Percentiles rank a stretch among this genome's conserved stretches.
Evolutionary conservation across 2,888 invertebrate genomes (phyloP).

Genomic region (Drosophila anceps): DNA sequence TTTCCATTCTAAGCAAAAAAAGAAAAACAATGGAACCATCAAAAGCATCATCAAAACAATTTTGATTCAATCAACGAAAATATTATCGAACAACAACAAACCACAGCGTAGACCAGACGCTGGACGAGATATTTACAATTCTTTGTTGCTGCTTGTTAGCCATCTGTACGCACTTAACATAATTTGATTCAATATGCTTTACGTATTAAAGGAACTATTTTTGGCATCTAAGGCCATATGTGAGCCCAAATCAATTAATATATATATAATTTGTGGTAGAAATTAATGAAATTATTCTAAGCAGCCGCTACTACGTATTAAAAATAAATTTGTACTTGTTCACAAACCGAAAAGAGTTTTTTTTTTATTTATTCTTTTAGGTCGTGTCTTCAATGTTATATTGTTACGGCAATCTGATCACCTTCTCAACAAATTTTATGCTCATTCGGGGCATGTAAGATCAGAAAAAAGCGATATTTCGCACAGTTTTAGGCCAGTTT

Average conservation of each 20-base stretch:
- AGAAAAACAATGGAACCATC: constrained; percentile 26
- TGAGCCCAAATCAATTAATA: neutral
- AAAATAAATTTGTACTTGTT: too few species aligned
- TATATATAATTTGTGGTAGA: neutral
- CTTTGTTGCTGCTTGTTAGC: neutral
- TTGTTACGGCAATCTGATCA: too few species aligned
- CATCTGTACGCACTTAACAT: neutral
- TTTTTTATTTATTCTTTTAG: too few species aligned
- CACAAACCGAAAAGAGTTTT: too few species aligned
- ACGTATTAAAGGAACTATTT: neutral
- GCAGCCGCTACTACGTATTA: too few species aligned
- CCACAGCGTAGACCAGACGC: neutral
- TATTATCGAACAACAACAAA: constrained; percentile 31
- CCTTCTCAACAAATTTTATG: too few species aligned
- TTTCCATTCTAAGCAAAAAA: constrained; percentile 4
- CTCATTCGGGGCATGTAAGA: too few species aligned
- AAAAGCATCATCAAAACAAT: constrained; percentile 45
- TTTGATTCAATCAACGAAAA: constrained; percentile 68
- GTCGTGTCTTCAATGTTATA: too few species aligned
- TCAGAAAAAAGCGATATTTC: too few species aligned
- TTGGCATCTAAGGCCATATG: neutral
- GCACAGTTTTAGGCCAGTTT: too few species aligned
- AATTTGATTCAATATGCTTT: neutral
- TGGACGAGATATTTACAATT: neutral
- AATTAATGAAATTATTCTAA: too few species aligned